Evolutionary conservation across 2,797 vertebrate genomes (phyloP).

Genomic region (Sebastes vulpes): DNA sequence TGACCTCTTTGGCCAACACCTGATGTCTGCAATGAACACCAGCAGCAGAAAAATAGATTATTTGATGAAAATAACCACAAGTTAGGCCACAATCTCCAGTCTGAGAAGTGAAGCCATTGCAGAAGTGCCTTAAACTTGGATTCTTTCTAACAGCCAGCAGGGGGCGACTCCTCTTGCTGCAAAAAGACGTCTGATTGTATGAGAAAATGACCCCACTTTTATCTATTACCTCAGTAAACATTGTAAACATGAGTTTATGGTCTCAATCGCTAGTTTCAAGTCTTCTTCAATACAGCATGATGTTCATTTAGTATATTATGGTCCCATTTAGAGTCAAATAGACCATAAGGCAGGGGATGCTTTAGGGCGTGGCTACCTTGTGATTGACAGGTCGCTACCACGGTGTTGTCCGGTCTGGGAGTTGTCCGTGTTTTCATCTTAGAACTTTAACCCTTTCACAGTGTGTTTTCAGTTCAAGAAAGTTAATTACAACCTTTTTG

Average conservation of each 20-base stretch:
- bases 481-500: no score
- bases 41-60: background rate
- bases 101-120: background rate
- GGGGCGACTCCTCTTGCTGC: background rate
- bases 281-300: no score
- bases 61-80: background rate
- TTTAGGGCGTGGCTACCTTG: no score
- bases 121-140: background rate
- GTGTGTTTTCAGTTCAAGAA: no score
- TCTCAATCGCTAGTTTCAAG: background rate
- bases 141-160: background rate
- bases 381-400: no score
- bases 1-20: slow-evolving; percentile 47
- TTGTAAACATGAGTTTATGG: background rate
- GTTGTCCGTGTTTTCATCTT: no score
- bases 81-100: background rate
- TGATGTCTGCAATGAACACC: slow-evolving; percentile 28
- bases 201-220: background rate
- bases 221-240: background rate
- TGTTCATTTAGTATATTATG: no score
- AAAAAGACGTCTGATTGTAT: background rate
- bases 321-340: no score
- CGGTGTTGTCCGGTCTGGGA: no score
- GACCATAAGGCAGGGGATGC: no score
- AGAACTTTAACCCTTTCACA: no score